These are phyloP conservation scores for Mormoops blainvillei DNA, from an alignment of 2,113 vertebrate genomes.

Conservation along the genomic window DNA sequence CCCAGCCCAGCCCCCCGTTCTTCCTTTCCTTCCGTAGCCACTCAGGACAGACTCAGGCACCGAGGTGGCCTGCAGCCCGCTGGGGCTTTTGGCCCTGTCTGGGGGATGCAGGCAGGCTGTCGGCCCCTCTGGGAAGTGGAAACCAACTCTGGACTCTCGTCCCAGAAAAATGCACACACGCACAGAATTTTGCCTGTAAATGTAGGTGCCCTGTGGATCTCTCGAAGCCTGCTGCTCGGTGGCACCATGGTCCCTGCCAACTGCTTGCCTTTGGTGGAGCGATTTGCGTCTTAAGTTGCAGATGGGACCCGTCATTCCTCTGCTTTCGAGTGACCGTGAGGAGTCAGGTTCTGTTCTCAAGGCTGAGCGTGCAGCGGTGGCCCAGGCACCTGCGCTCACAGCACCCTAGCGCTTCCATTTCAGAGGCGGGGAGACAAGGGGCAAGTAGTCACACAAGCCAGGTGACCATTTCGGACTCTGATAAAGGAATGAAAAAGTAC, in stretches of 20 bases:
- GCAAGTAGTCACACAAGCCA: rapidly evolving
- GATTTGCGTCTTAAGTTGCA: not conserved
- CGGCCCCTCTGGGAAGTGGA: not conserved
- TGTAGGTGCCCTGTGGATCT: not conserved
- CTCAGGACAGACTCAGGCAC: too few relatives aligned
- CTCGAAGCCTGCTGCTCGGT: not conserved
- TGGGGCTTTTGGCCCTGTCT: not conserved
- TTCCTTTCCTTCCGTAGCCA: not conserved
- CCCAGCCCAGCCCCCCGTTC: not conserved
- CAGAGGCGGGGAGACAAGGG: not conserved
- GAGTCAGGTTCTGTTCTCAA: not conserved
- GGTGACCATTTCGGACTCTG: not conserved
- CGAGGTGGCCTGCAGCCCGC: rapidly evolving
- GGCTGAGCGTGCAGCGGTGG: not conserved
- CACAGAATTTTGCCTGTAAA: not conserved
- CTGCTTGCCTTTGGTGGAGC: not conserved
- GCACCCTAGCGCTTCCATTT: not conserved
- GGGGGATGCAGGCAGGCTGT: too few relatives aligned
- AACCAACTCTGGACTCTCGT: too few relatives aligned
- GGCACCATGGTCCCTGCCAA: not conserved
- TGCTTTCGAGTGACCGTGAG: not conserved
- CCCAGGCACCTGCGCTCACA: too few relatives aligned
- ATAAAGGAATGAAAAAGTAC: too few relatives aligned
- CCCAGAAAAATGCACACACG: not conserved
- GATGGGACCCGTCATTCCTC: not conserved